Base-by-base conservation (phyloP, 2,797 vertebrate genomes). In the Meda fulgida region DNA sequence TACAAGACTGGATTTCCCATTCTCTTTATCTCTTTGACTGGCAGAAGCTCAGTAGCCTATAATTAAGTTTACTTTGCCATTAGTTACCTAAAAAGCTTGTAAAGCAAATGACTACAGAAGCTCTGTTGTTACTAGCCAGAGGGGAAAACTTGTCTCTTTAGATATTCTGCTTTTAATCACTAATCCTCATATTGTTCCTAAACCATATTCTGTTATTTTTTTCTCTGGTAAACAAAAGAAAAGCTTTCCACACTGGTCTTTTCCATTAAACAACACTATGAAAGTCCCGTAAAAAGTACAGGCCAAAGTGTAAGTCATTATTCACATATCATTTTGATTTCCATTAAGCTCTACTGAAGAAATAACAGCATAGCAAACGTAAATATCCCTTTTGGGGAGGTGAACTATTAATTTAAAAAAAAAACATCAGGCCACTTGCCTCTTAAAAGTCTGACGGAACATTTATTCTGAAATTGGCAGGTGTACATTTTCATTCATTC, bases 361-460 rank as follows among this genome's bases (percentile, higher is more conserved):
- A 63, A 34, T 38, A 76, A 55, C 73, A n/a, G 34, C 34, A 36
- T 21, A 8, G 11, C 21, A 65, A 65, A 65, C 16, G 23, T 48
- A 48, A 16, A 48, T 48, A 48, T 48, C 43, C 43, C 13, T 16
- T 48, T 16, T 48, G 1, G 4, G 16, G 72, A 16, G 71, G 18
- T 51, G 5, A 53, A 23, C 11, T 21, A 34, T n/a, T 55, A 0
- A 77, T 40, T 77, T 77, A 38, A 34, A 75, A 55, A 38, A 34
- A 8, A 67, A 7, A n/a, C n/a, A n/a, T 79, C 77, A 79, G 58
- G 40, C 40, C 40, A 70, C 66, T 53, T 65, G 77, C 77, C 26
- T 66, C 40, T 48, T 48, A 78, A 66, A 34, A 34, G 38, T 65
- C 26, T 79, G 60, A 23, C 34, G 55, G 34, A 58, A 40, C 8